Conservation (phyloP, 1,140 invertebrate species). For the Drosophila pseudoobscura region DNA sequence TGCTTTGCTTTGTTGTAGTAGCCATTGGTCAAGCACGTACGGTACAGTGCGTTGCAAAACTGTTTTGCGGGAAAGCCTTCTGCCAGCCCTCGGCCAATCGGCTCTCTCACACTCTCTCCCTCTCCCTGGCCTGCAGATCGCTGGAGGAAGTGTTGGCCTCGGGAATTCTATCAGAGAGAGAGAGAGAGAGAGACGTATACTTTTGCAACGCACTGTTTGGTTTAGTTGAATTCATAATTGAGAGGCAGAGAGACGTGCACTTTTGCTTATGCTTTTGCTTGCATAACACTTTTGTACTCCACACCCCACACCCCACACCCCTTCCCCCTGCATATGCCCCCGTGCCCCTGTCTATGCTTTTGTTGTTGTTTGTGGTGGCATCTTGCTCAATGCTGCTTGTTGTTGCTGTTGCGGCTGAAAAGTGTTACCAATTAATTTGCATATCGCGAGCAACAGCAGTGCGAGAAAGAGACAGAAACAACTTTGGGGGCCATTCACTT, state of each 20-base stretch:
- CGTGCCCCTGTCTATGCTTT: conserved; percentile 22
- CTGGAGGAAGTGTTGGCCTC: too few species aligned
- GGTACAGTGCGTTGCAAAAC: conserved; percentile 39
- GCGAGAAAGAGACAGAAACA: conserved; percentile 1
- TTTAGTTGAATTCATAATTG: conserved; percentile 46
- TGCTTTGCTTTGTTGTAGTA: conserved; percentile 16
- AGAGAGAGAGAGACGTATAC: conserved; percentile 24
- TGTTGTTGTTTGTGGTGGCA: conserved; percentile 49
- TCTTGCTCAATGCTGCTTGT: conserved; percentile 47
- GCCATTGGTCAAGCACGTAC: conserved; percentile 70
- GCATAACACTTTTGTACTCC: conserved; percentile 3
- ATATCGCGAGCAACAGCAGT: conserved; percentile 54
- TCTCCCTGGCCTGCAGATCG: too few species aligned
- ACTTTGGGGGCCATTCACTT: conserved; percentile 63
- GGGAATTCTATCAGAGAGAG: too few species aligned
- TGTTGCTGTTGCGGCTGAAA: conserved; percentile 40
- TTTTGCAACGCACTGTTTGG: conserved; percentile 39
- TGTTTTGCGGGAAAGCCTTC: too few species aligned
- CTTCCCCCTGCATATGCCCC: not conserved
- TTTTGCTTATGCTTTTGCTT: conserved; percentile 24
- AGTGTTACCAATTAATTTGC: conserved; percentile 80
- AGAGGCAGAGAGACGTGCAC: conserved; percentile 52
- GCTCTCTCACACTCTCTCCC: too few species aligned
- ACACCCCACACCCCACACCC: conserved; percentile 4
- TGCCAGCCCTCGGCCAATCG: too few species aligned